These are phyloP conservation scores for Speoplatyrhinus poulsoni DNA, from an alignment of 2,113 vertebrate species.

Conservation along the genomic window DNA sequence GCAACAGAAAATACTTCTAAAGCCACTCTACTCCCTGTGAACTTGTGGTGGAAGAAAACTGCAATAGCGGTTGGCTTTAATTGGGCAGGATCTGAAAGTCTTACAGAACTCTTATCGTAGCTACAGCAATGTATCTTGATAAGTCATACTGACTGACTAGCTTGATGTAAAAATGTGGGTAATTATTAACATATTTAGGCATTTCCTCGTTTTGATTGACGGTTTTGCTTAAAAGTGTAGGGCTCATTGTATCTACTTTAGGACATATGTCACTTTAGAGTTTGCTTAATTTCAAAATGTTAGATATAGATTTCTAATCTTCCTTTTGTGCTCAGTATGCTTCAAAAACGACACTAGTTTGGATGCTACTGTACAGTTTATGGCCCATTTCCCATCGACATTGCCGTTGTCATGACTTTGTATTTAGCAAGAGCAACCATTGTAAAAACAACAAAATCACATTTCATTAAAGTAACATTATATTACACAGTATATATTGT, in stretches of 20 bases:
- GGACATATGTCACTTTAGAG: no score
- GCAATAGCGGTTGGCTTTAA: background rate
- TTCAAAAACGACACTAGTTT: conserved; percentile 3
- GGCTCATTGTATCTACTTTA: no score
- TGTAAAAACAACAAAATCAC: background rate
- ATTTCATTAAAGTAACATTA: background rate
- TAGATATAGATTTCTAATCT: no score
- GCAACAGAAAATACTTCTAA: background rate
- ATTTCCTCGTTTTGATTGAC: no score
- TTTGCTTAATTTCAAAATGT: no score
- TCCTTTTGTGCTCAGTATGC: no score
- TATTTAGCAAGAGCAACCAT: background rate
- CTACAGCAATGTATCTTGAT: no score
- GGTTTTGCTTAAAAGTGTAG: no score
- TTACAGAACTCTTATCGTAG: background rate
- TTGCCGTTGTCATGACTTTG: conserved; percentile 11
- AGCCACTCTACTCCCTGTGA: background rate
- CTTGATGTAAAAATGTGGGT: no score
- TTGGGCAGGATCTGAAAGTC: background rate
- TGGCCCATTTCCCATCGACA: conserved; percentile 37
- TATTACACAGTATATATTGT: background rate
- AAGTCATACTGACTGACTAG: no score
- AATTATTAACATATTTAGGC: no score
- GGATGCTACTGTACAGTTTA: conserved; percentile 35
- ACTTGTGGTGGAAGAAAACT: background rate